phyloP scores from a whole-genome alignment of 1,140 invertebrate species.

The Cotesia chilonis region DNA sequence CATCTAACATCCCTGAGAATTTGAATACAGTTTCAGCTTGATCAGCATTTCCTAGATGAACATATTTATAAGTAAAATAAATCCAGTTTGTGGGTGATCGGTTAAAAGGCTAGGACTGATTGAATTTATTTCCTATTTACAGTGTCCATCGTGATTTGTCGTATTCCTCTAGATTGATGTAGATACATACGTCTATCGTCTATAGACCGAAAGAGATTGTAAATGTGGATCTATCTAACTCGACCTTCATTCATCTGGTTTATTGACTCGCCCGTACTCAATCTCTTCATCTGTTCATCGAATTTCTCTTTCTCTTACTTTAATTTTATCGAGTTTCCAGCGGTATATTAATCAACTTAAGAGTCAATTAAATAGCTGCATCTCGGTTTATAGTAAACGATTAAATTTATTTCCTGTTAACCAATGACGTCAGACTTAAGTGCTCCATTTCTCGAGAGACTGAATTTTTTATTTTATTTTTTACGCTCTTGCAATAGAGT shows the following conservation, averaged over 20 bases:
- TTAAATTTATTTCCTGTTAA: not conserved
- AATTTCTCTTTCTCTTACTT: not conserved
- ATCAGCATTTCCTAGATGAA: not conserved
- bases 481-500: too few species aligned
- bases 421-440: not conserved
- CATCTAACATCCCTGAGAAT: not conserved
- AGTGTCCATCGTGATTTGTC: slow-evolving; percentile 24
- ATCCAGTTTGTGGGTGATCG: not conserved
- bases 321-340: not conserved
- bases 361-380: slow-evolving; percentile 5
- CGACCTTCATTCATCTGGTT: slow-evolving; percentile 20
- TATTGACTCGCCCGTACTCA: slow-evolving; percentile 9
- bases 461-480: too few species aligned
- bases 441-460: not conserved
- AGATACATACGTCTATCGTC: not conserved
- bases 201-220: not conserved
- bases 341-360: not conserved
- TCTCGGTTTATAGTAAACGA: not conserved
- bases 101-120: slow-evolving; percentile 27
- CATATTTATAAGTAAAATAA: slow-evolving; percentile 10
- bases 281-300: slow-evolving; percentile 8
- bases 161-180: slow-evolving; percentile 23
- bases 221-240: slow-evolving; percentile 19
- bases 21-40: not conserved
- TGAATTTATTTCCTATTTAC: slow-evolving; percentile 30